Conservation (phyloP, 2,113 vertebrate species). For the Litocranius walleri region DNA sequence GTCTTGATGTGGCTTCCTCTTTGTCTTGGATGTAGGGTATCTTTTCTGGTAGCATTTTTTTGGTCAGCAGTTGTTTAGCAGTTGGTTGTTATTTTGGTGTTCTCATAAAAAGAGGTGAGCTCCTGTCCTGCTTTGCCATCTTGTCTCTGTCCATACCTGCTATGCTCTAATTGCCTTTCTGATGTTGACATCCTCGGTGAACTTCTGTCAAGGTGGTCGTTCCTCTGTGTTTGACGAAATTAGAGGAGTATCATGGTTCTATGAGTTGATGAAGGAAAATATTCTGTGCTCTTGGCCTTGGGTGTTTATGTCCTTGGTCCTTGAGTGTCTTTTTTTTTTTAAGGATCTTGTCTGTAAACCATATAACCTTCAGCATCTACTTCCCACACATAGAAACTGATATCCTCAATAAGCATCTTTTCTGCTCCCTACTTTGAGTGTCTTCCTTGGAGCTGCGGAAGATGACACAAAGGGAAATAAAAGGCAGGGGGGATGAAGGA, state of each 20-base stretch:
- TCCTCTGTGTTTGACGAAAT: not conserved
- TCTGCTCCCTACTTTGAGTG: constrained; percentile 79
- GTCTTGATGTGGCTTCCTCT: not conserved
- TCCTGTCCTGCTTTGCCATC: not conserved
- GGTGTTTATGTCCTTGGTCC: constrained; percentile 18
- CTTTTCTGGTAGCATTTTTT: not conserved
- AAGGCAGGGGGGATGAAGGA: constrained; percentile 74
- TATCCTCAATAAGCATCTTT: constrained; percentile 75
- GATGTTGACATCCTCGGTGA: not conserved
- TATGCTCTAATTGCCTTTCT: not conserved
- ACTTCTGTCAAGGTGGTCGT: not conserved
- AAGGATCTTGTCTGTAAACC: constrained; percentile 77
- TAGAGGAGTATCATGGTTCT: not conserved
- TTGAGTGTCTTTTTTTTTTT: constrained; percentile 73
- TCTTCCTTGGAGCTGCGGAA: constrained; percentile 79
- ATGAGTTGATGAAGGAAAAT: not conserved
- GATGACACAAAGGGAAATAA: constrained; percentile 79
- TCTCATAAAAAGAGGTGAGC: not conserved
- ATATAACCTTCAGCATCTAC: constrained; percentile 65
- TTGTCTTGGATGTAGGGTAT: not conserved
- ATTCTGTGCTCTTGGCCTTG: not conserved
- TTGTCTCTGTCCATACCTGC: not conserved
- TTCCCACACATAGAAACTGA: constrained; percentile 65
- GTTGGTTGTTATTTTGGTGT: not conserved
- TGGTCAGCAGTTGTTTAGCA: not conserved